Conservation (phyloP, 2,888 invertebrate species). For the Heliconius ethilla region DNA sequence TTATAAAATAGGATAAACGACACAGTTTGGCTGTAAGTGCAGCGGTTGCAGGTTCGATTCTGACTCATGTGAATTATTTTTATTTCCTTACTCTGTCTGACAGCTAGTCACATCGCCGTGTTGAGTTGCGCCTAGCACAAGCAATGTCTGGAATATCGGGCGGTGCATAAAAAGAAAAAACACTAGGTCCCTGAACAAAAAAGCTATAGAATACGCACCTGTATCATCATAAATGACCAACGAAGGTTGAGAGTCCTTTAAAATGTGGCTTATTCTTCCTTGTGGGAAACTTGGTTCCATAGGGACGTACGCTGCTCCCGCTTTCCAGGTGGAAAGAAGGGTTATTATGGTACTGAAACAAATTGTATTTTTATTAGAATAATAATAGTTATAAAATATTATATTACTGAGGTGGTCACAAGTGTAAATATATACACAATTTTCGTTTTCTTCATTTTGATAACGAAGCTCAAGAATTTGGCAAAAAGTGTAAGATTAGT, state of each 20-base stretch:
- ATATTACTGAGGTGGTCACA: too few species aligned
- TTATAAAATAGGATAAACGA: neutral
- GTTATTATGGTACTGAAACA: conserved; percentile 79
- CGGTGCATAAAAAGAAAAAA: neutral
- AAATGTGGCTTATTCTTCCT: conserved; percentile 87
- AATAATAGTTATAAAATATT: too few species aligned
- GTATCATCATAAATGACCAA: conserved; percentile 85
- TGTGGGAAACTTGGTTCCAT: conserved; percentile 88
- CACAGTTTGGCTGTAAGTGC: neutral
- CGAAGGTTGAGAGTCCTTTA: conserved; percentile 87
- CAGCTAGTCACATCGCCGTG: too few species aligned
- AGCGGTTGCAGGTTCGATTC: neutral
- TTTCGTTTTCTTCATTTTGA: too few species aligned
- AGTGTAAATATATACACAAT: too few species aligned
- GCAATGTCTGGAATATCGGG: neutral
- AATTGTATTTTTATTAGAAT: neutral
- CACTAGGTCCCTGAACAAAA: neutral
- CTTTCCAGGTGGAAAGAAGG: conserved; percentile 89
- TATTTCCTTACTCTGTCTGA: neutral
- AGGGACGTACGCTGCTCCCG: conserved; percentile 92
- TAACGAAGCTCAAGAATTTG: too few species aligned
- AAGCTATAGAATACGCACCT: conserved; percentile 64
- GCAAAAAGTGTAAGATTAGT: neutral
- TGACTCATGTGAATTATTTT: neutral
- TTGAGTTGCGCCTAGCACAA: too few species aligned